Conservation (phyloP, 2,113 vertebrate genomes). For the Octodon degus region DNA sequence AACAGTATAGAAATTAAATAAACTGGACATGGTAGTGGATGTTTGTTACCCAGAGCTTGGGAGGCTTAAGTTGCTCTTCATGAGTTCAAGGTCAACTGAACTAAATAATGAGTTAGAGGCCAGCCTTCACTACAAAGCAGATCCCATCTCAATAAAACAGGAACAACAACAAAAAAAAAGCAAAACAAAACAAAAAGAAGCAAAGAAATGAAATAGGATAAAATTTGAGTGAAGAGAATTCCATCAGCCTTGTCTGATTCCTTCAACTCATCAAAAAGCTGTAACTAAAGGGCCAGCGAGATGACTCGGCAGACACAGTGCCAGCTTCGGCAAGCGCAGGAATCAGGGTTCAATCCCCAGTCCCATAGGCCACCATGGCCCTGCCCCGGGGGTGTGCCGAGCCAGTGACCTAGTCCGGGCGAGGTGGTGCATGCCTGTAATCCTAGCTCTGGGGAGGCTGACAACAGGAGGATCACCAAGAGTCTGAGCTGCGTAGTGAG, state of each 20-base stretch:
- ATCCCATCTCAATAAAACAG: background rate
- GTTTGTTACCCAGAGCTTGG: background rate
- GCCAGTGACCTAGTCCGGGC: too few species aligned
- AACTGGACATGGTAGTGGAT: background rate
- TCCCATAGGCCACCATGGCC: too few species aligned
- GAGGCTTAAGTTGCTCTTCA: background rate
- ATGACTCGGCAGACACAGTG: too few species aligned
- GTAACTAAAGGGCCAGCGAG: too few species aligned
- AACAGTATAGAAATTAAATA: background rate
- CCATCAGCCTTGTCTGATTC: background rate
- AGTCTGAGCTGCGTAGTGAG: too few species aligned
- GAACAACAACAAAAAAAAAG: too few species aligned
- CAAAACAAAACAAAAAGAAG: background rate
- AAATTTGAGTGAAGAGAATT: slow-evolving; percentile 1
- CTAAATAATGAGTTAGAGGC: background rate
- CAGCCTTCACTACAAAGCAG: background rate
- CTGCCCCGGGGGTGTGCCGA: too few species aligned
- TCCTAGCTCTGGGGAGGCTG: too few species aligned
- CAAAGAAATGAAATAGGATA: background rate
- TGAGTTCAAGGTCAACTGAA: background rate
- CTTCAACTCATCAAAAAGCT: background rate
- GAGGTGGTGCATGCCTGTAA: too few species aligned
- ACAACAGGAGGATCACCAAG: too few species aligned
- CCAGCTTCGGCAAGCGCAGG: too few species aligned
- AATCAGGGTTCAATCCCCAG: too few species aligned